Base-by-base conservation (phyloP, 1,140 invertebrate species). In the Papilio helenus region DNA sequence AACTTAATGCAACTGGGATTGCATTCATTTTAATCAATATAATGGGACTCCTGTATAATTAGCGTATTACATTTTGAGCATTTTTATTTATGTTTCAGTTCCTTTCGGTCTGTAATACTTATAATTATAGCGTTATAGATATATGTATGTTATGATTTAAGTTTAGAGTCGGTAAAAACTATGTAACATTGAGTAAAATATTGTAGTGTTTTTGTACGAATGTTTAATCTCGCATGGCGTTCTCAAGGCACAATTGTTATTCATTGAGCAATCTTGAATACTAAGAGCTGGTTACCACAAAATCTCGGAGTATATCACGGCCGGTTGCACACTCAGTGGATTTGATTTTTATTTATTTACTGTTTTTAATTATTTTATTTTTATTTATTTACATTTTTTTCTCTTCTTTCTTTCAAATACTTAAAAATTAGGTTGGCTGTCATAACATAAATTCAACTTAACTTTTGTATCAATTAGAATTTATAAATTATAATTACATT, bases 191-290 rank as follows among this genome's bases (percentile, higher is more conserved):
- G 0, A 39, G 34, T 39, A 7, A 39, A 39, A 34, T 68, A 68
- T 68, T 68, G 14, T 68, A 68, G 14, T 68, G 61, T 68, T 68
- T 68, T 68, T 68, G 26, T 1, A 2, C 3, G 26, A 34, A 68
- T 68, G 61, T 68, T 68, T 68, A 68, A 68, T 68, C 61, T 68
- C 18, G 61, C 26, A 34, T 29, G 61, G 61, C 61, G 26, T 68
- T 29, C 61, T 68, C 61, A 16, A 34, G 29, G 61, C 14, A 18
- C 61, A 16, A 68, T 68, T 68, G 61, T 68, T 68, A 68, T 68
- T 68, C 61, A 68, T 68, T 68, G 61, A 68, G 61, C 61, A 68
- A 68, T 68, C 61, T 68, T 68, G 61, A 68, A 68, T 68, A 68
- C 61, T 68, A 68, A 68, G 61, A 68, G 26, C 61, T 68, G 61